A percentile compares a stretch with the other conserved stretches of the same genome.
Conservation (phyloP, 2,888 invertebrate species). For the Lasioglossum lativentre region DNA sequence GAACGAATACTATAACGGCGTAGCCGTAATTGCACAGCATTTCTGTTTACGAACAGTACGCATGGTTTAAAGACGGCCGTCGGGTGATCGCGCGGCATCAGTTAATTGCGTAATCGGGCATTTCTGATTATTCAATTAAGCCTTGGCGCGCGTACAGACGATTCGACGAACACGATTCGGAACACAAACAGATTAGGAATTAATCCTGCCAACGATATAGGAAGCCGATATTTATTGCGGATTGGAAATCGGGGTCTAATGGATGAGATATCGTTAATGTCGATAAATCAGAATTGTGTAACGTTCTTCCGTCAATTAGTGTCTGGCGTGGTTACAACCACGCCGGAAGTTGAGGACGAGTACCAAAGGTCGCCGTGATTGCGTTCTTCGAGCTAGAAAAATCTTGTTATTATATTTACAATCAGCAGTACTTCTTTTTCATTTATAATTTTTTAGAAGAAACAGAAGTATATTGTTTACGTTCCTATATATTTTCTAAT, state of each 20-base stretch:
- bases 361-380: slow-evolving; percentile 43
- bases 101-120: slow-evolving; percentile 47
- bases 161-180: slow-evolving; percentile 28
- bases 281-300: slow-evolving; percentile 50
- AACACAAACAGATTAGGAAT: slow-evolving; percentile 9
- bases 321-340: slow-evolving; percentile 47
- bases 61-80: background rate
- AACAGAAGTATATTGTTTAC: background rate
- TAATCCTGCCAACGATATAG: background rate
- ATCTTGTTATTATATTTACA: background rate
- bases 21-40: background rate
- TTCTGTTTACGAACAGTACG: background rate
- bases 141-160: slow-evolving; percentile 54
- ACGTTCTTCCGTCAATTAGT: slow-evolving; percentile 40
- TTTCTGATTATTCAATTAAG: slow-evolving; percentile 55
- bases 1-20: background rate
- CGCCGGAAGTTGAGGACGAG: slow-evolving; percentile 13
- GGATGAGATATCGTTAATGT: background rate
- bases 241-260: background rate
- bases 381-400: background rate
- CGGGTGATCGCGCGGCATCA: background rate
- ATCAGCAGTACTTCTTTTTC: background rate
- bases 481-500: background rate
- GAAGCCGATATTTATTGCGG: slow-evolving; percentile 12
- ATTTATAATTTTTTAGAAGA: background rate